phyloP scores from a whole-genome alignment of 2,797 vertebrate species.

The Onychomys arenicola region DNA sequence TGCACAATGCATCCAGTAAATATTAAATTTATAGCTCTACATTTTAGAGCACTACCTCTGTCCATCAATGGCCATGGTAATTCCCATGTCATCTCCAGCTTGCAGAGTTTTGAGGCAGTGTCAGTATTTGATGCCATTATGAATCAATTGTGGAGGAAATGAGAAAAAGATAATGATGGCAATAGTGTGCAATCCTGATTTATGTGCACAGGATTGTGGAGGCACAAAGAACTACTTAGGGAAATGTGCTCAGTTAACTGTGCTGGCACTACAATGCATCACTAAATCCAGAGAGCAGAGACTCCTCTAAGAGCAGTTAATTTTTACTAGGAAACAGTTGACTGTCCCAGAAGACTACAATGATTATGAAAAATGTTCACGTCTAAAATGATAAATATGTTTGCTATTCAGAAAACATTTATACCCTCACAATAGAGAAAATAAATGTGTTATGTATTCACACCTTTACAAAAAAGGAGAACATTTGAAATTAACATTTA shows the following conservation, averaged over 20 bases:
- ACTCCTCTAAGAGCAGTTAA: background rate
- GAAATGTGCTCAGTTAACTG: constrained; percentile 59
- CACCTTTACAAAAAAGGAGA: background rate
- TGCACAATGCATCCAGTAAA: constrained; percentile 7
- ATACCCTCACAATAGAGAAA: background rate
- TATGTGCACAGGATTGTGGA: constrained; percentile 53
- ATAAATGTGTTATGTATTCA: background rate
- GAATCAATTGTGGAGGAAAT: constrained; percentile 55
- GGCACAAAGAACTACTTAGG: constrained; percentile 53
- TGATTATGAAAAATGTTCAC: background rate
- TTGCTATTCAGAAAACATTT: constrained; percentile 30
- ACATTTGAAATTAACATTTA: constrained; percentile 39
- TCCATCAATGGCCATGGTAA: background rate
- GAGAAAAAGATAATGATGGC: constrained; percentile 69
- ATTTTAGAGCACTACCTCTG: background rate
- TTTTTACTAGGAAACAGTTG: constrained; percentile 26
- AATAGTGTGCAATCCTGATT: constrained; percentile 65
- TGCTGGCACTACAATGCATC: constrained; percentile 57
- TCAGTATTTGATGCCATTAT: background rate
- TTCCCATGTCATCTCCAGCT: constrained; percentile 37
- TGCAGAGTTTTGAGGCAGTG: constrained; percentile 39
- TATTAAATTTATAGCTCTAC: constrained; percentile 34
- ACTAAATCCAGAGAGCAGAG: constrained; percentile 48
- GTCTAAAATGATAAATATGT: constrained; percentile 16
- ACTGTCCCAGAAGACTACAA: constrained; percentile 11